Conservation (phyloP, 1,140 invertebrate species). For the Solen grandis region DNA sequence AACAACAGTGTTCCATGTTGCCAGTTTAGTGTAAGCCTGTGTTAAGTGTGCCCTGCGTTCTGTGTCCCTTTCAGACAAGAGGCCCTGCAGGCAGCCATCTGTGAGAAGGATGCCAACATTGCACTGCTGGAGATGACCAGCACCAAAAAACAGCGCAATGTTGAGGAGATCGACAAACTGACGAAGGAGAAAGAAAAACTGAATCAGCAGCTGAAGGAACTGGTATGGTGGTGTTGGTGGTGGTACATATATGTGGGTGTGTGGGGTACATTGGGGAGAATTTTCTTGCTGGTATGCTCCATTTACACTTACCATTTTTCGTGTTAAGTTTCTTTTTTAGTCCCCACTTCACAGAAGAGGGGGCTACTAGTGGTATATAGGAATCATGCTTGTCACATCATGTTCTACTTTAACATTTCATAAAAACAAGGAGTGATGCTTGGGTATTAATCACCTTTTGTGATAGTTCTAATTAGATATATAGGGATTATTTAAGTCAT, state of each 20-base stretch:
- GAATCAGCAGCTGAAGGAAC: slow-evolving; percentile 78
- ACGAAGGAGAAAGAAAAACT: slow-evolving; percentile 79
- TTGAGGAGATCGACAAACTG: slow-evolving; percentile 77
- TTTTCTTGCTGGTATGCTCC: background rate
- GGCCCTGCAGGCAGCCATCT: slow-evolving; percentile 89
- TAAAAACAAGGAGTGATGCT: too few relatives aligned
- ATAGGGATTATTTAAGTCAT: too few relatives aligned
- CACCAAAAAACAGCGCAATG: slow-evolving; percentile 80
- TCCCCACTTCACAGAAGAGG: background rate
- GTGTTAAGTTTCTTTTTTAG: background rate
- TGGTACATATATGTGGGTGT: background rate
- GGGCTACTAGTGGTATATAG: background rate
- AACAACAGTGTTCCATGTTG: too few relatives aligned
- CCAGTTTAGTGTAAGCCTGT: too few relatives aligned
- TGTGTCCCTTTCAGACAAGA: slow-evolving; percentile 88
- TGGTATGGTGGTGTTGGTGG: slow-evolving; percentile 70
- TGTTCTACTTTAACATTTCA: too few relatives aligned
- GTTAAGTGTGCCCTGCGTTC: too few relatives aligned
- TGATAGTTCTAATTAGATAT: too few relatives aligned
- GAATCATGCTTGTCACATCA: too few relatives aligned
- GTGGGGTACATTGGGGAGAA: background rate
- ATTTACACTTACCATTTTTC: background rate
- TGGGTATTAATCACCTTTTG: too few relatives aligned
- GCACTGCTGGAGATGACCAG: slow-evolving; percentile 90
- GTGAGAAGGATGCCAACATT: slow-evolving; percentile 92